Evolutionary conservation across 2,113 vertebrate species (phyloP).

Genomic region (Hippolais icterina): DNA sequence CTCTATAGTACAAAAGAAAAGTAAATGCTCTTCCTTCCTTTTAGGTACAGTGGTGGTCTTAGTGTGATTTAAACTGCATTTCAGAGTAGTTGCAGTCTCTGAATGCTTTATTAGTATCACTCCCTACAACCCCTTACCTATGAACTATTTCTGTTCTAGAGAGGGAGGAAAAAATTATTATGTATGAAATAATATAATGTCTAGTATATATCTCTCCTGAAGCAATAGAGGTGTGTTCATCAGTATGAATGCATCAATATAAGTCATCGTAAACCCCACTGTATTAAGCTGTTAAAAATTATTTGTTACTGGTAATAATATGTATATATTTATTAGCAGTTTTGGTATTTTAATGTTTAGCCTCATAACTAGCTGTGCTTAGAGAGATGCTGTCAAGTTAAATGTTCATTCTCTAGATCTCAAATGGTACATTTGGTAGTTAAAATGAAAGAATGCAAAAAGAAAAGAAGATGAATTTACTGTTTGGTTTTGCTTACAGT

Average conservation of each 20-base stretch:
- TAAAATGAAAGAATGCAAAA: neutral
- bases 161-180: neutral
- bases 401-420: neutral
- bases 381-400: neutral
- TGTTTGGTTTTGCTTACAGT: neutral
- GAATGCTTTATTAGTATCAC: neutral
- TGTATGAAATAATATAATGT: neutral
- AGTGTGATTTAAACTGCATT: neutral
- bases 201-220: neutral
- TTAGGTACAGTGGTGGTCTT: neutral
- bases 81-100: neutral
- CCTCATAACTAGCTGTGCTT: neutral
- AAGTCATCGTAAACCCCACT: neutral
- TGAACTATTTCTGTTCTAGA: conserved; percentile 5
- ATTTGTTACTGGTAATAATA: neutral
- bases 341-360: neutral
- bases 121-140: neutral
- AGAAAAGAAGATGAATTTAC: neutral
- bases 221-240: neutral
- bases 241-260: neutral
- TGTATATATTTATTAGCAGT: neutral
- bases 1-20: neutral
- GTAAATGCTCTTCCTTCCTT: neutral
- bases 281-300: neutral
- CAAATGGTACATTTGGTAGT: neutral